Evolutionary conservation across 2,888 invertebrate species (phyloP).

Genomic region (Lutraria lutraria): DNA sequence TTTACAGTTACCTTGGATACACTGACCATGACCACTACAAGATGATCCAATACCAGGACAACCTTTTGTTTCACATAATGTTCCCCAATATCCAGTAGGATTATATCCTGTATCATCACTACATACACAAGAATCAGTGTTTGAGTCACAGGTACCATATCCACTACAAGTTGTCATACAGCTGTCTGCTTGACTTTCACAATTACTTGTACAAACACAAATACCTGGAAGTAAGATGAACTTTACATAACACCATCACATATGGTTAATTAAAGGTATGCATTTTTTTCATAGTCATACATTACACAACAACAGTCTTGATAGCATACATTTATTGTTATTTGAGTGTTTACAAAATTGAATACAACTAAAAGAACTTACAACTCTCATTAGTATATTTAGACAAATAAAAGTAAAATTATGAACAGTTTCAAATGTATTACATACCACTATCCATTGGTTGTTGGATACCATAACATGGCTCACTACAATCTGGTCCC

Average conservation of each 20-base stretch:
- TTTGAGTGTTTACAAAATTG: too few species aligned
- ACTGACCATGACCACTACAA: slow-evolving; percentile 77
- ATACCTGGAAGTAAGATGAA: slow-evolving; percentile 42
- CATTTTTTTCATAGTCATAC: neutral
- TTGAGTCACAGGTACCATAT: slow-evolving; percentile 72
- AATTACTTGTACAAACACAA: slow-evolving; percentile 67
- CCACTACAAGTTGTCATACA: slow-evolving; percentile 69
- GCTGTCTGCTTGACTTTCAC: slow-evolving; percentile 56
- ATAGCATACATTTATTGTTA: too few species aligned
- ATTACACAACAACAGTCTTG: neutral
- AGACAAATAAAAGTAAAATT: too few species aligned
- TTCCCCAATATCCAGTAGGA: slow-evolving; percentile 74
- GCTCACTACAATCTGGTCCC: slow-evolving; percentile 77
- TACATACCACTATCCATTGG: slow-evolving; percentile 76
- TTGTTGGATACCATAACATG: slow-evolving; percentile 75
- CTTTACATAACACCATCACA: neutral
- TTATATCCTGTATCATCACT: slow-evolving; percentile 59
- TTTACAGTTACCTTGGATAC: slow-evolving; percentile 72
- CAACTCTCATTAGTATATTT: too few species aligned
- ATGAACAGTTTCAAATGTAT: neutral
- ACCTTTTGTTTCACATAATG: slow-evolving; percentile 71
- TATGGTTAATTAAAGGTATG: neutral
- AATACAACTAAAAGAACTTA: too few species aligned
- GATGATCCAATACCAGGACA: slow-evolving; percentile 76
- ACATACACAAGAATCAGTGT: slow-evolving; percentile 67